phyloP scores from a whole-genome alignment of 2,113 vertebrate genomes.

The Phrynocephalus versicolor region DNA sequence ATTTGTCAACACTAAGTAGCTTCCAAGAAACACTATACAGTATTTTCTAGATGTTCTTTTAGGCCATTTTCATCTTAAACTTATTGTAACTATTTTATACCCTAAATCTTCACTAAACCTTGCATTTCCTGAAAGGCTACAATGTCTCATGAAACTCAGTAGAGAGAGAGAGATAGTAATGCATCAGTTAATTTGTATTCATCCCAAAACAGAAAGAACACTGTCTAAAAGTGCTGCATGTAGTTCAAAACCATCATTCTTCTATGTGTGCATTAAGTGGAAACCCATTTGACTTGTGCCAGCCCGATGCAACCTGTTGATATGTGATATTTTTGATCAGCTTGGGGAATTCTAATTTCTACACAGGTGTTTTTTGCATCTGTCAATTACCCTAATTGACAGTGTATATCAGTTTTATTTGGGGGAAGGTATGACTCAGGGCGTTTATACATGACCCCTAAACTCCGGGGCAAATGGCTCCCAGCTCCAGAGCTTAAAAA shows the following conservation, averaged over 20 bases:
- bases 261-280: not conserved
- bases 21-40: not conserved
- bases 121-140: not conserved
- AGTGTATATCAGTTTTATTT: not conserved
- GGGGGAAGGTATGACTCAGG: no score
- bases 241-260: not conserved
- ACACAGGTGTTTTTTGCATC: not conserved
- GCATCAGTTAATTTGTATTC: not conserved
- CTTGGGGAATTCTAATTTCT: not conserved
- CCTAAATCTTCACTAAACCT: not conserved
- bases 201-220: not conserved
- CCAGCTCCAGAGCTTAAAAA: no score
- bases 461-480: no score
- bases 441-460: no score
- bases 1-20: conserved; percentile 8
- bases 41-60: not conserved
- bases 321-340: not conserved
- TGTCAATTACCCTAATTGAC: not conserved
- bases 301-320: not conserved
- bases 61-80: conserved; percentile 1
- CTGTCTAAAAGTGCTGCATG: not conserved
- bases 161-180: not conserved
- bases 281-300: not conserved
- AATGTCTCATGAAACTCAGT: conserved; percentile 9
- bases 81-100: not conserved